Evolutionary conservation across 1,140 invertebrate species (phyloP), one percentile per base, ranked within the genome.

Genomic region (Rhynchophorus ferrugineus): DNA sequence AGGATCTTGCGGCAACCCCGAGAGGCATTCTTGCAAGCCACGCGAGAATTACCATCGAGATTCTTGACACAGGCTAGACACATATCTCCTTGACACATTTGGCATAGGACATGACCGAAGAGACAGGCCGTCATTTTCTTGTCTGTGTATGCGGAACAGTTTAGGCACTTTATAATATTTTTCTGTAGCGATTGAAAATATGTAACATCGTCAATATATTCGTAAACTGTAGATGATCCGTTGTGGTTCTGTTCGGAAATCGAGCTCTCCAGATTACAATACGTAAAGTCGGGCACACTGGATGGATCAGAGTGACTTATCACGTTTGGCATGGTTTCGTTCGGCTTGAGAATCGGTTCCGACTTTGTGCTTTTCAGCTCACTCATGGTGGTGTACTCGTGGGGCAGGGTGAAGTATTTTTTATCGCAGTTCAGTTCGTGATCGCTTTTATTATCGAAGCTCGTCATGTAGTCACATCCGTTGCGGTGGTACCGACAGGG

Each of bases 11-110:
- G 38, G 50, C 61, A 63, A 14, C 61, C 61, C 35, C 51, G 55
- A 3, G 44, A 39, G 20, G 39, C 45, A 20, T 63, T 63, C 43
- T 56, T 59, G 46, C 61, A 63, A 17, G 54, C 54, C 3, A 49
- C 49, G 41, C 45, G 38, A 0, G 59, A 49, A 14, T 35, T 44
- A 13, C 48, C 50, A 18, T 48, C 54, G 21, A 61, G 37, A 14
- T 44, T 43, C 37, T 37, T 54, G 1, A 51, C 45, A 41, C 61
- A 63, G 8, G 48, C 36, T 8, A 42, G 9, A 38, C 61, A 63
- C 37, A 38, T 37, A 9, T 45, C 43, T 0, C 33, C 35, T 49
- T 60, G 61, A 24, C 61, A 63, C n/a, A 41, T 46, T 35, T 36
- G 47, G 51, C 61, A 63, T 2, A 44, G 22, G 3, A 49, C 36